Percentiles rank a stretch among this genome's conserved stretches.
These are phyloP conservation scores for Trachymyrmex septentrionalis DNA, from an alignment of 1,140 invertebrate genomes.

Conservation along the genomic window DNA sequence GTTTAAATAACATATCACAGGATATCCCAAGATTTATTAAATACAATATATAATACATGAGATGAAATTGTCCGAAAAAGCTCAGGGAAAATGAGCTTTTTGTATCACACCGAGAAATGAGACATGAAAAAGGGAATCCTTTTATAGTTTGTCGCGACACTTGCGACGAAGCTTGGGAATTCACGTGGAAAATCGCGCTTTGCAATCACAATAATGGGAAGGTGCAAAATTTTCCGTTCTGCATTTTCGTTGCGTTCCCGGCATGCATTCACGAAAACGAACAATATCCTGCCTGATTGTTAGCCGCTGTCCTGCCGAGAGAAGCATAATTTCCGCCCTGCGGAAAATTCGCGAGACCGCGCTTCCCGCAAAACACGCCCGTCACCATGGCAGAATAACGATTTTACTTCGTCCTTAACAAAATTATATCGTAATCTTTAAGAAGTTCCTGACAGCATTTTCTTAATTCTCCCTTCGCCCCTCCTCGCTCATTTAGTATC, in stretches of 20 bases:
- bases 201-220: constrained; percentile 7
- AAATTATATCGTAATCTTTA: constrained; percentile 38
- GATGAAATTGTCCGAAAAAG: constrained; percentile 6
- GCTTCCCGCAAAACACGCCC: neutral
- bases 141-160: constrained; percentile 1
- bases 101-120: neutral
- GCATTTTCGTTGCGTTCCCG: neutral
- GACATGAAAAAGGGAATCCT: constrained; percentile 18
- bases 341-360: constrained; percentile 26
- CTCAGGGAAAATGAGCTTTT: neutral
- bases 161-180: constrained; percentile 27
- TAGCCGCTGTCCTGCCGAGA: constrained; percentile 14
- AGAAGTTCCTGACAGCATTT: constrained; percentile 25
- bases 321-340: constrained; percentile 52
- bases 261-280: constrained; percentile 14
- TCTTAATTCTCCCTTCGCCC: neutral
- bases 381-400: constrained; percentile 8
- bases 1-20: neutral
- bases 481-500: neutral
- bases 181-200: constrained; percentile 29
- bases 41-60: neutral
- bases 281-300: constrained; percentile 57
- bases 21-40: neutral
- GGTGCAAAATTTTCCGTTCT: constrained; percentile 11
- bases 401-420: constrained; percentile 25